Percentiles rank a stretch among this genome's conserved stretches.
Evolutionary conservation across 2,888 invertebrate species (phyloP).

Genomic region (Phalera bucephala): DNA sequence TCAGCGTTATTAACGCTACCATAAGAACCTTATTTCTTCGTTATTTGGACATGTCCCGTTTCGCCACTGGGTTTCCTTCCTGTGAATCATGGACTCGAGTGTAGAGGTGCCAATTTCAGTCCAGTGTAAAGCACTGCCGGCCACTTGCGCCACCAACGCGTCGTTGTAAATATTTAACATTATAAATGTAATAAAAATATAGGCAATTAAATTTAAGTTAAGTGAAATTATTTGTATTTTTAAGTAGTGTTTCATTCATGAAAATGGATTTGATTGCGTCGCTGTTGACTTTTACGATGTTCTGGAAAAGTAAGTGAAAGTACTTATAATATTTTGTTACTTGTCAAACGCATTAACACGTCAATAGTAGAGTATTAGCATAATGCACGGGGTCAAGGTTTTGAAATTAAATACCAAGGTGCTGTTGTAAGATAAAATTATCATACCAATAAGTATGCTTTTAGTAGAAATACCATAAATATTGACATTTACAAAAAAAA

Average conservation of each 20-base stretch:
- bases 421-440: not conserved
- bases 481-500: not conserved
- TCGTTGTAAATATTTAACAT: conserved; percentile 37
- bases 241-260: conserved; percentile 43
- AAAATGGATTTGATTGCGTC: conserved; percentile 61
- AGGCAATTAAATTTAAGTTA: conserved; percentile 29
- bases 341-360: not conserved
- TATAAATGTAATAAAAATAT: conserved; percentile 34
- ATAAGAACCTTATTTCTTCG: conserved; percentile 51
- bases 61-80: conserved; percentile 64
- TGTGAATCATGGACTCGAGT: conserved; percentile 70
- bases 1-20: conserved; percentile 47
- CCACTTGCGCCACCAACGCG: conserved; percentile 47
- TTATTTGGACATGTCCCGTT: conserved; percentile 71
- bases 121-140: conserved; percentile 49
- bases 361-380: not conserved
- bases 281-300: conserved; percentile 56
- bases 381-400: conserved; percentile 22
- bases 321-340: conserved; percentile 10
- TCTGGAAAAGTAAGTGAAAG: conserved; percentile 65
- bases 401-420: conserved; percentile 8
- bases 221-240: conserved; percentile 24
- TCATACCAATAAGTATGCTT: too few species aligned
- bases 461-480: too few species aligned
- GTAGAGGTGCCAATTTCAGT: conserved; percentile 59